Base-by-base conservation (phyloP, 2,888 invertebrate species). In the Andrena camellia region DNA sequence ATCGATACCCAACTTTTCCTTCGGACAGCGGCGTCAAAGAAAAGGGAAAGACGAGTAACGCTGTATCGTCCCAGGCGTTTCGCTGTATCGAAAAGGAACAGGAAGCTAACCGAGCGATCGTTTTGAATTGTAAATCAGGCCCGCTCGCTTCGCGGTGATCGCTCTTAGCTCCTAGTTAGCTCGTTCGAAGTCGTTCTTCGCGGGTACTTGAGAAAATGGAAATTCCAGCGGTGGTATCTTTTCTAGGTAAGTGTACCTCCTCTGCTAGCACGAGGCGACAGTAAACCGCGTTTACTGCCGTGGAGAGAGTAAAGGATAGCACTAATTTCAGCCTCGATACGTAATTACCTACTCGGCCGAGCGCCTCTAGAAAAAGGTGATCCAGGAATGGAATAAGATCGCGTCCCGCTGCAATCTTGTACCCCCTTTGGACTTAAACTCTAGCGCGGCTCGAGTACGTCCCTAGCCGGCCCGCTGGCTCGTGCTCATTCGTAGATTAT, bases 201-300 rank as follows among this genome's bases (percentile, higher is more conserved):
- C 84, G 73, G 60, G 78, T 86, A 81, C 85, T 82, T 68, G 83
- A 88, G 88, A 88, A 86, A 85, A 84, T 86, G 86, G 86, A 86
- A 88, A 88, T 88, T 86, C 69, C 63, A 52, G 60, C 73, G 52
- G 20, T 57, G 77, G 62, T 76, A 79, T 85, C 76, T 85, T 80
- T 88, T 84, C 86, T 86, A 85, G 86, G 83, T 83, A 86, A 86
- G 83, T 81, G 76, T 84, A 80, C 83, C 84, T 86, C 64, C 57
- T 67, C 64, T 54, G 42, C 64, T 20, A 60, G 59, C 74, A 17
- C 67, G 77, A 17, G 42, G 42, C 64, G 84, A 78, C 75, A 84
- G 83, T 81, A 83, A 84, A 87, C 66, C 74, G 64, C 84, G 82
- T 86, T 87, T 87, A 85, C 75, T 68, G 42, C 50, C 71, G 71